These are phyloP conservation scores for Eulemur albifrons DNA, from an alignment of 2,797 vertebrate species.

Conservation along the genomic window DNA sequence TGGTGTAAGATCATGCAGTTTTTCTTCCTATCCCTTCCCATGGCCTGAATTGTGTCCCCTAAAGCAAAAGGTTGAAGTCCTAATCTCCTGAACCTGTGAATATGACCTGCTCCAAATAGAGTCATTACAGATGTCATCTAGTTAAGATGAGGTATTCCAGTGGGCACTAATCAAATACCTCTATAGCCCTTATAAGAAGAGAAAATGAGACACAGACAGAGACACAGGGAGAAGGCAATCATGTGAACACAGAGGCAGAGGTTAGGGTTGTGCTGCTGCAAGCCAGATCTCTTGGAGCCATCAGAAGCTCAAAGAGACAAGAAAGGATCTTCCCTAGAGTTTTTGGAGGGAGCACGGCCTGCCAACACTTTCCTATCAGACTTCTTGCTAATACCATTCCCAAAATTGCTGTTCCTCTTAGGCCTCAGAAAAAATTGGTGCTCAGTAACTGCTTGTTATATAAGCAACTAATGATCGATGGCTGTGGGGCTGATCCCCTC, in stretches of 20 bases:
- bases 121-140: neutral
- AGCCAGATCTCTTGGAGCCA: neutral
- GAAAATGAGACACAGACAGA: neutral
- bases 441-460: neutral
- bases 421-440: neutral
- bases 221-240: too few species aligned
- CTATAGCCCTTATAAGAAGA: neutral
- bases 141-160: neutral
- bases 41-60: neutral
- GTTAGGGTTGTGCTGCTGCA: fast-evolving
- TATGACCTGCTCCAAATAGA: neutral
- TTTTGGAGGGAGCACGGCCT: fast-evolving
- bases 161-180: neutral
- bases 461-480: neutral
- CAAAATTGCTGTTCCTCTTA: neutral
- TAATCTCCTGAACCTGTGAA: neutral
- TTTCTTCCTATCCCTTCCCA: neutral
- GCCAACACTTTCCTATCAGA: too few species aligned
- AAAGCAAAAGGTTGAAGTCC: neutral
- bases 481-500: neutral
- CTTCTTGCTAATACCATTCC: neutral
- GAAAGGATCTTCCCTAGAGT: too few species aligned
- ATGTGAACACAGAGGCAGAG: neutral
- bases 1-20: neutral
- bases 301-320: neutral